Percentiles rank a stretch among this genome's conserved stretches.
Evolutionary conservation across 1,140 invertebrate species (phyloP).

Genomic region (Lerema accius): DNA sequence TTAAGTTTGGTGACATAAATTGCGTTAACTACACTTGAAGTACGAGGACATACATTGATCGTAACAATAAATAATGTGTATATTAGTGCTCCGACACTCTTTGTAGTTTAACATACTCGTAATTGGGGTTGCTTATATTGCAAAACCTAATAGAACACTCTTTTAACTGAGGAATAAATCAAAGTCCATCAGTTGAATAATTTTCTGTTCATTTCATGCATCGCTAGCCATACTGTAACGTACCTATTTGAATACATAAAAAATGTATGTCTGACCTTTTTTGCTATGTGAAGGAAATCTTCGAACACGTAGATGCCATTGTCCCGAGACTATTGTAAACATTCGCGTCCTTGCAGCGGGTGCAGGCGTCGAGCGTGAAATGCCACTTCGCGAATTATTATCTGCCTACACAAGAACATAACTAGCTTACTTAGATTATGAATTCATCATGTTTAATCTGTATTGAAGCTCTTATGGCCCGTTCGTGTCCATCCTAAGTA

Average conservation of each 20-base stretch:
- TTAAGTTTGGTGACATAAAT: no score
- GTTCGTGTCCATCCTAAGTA: no score
- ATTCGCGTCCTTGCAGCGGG: conserved; percentile 7
- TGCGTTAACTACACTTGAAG: no score
- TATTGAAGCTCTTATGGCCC: no score
- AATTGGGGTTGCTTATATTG: no score
- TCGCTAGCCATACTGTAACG: not conserved
- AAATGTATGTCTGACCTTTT: conserved; percentile 21
- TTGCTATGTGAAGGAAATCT: conserved; percentile 16
- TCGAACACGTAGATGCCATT: conserved; percentile 14
- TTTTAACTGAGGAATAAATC: no score
- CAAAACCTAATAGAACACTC: no score
- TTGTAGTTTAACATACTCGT: no score
- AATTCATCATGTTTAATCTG: not conserved
- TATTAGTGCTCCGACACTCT: no score
- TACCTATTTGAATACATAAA: conserved; percentile 11
- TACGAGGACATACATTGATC: no score
- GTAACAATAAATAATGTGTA: no score
- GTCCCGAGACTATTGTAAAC: conserved; percentile 23
- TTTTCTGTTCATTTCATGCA: not conserved
- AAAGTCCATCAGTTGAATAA: no score
- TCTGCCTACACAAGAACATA: conserved; percentile 6
- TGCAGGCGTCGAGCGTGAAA: conserved; percentile 7
- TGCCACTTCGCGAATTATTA: conserved; percentile 12
- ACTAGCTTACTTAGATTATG: not conserved